Evolutionary conservation across 2,113 vertebrate species (phyloP).

Genomic region (Dipodomys ordii): DNA sequence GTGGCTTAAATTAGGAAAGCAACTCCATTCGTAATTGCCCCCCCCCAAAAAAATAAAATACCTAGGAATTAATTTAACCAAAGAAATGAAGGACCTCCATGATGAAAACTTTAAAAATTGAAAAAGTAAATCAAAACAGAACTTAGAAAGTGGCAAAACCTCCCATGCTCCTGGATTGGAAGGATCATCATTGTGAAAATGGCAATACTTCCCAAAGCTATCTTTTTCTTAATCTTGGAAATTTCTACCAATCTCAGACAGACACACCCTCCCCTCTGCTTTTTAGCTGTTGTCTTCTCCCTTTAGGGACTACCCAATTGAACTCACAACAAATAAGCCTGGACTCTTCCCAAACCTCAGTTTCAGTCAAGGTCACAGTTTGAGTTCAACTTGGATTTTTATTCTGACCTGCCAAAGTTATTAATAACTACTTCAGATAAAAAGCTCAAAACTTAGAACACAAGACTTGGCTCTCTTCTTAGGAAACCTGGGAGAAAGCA

Average conservation of each 20-base stretch:
- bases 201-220: no score
- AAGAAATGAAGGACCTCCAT: no score
- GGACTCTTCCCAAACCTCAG: background rate
- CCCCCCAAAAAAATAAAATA: no score
- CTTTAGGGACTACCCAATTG: background rate
- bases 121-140: no score
- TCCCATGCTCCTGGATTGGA: no score
- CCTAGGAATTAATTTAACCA: no score
- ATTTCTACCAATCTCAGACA: background rate
- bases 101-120: no score
- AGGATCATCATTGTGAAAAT: no score
- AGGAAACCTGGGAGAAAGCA: background rate
- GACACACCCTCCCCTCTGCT: background rate
- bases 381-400: constrained; percentile 47
- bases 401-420: constrained; percentile 39
- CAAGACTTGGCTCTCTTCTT: background rate
- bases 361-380: constrained; percentile 2
- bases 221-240: background rate
- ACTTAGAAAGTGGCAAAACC: no score
- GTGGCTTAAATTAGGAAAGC: no score
- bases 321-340: background rate
- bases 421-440: background rate
- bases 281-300: background rate
- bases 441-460: constrained; percentile 8
- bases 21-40: no score